Evolutionary conservation across 2,888 invertebrate genomes (phyloP).

Genomic region (Acleris sparsana): DNA sequence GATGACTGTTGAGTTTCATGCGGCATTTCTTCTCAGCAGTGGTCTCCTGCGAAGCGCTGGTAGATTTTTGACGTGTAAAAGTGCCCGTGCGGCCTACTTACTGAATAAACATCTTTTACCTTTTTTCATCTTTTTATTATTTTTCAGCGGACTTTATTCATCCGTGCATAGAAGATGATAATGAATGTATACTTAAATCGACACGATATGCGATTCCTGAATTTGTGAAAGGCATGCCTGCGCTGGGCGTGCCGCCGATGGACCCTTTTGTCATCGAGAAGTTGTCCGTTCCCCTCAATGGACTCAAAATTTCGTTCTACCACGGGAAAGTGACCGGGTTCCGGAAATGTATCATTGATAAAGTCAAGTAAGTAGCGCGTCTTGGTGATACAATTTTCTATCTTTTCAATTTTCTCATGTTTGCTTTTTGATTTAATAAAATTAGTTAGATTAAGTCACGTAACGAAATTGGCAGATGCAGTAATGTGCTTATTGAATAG

Average conservation of each 20-base stretch:
- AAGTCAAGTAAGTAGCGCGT: slow-evolving; percentile 64
- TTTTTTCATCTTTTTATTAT: too few relatives aligned
- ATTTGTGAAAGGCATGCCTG: slow-evolving; percentile 69
- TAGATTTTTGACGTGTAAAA: too few relatives aligned
- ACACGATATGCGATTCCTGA: slow-evolving; percentile 69
- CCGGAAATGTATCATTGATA: slow-evolving; percentile 67
- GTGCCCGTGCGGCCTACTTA: too few relatives aligned
- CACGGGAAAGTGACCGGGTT: slow-evolving; percentile 72
- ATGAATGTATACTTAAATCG: slow-evolving; percentile 62
- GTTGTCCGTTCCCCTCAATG: slow-evolving; percentile 63
- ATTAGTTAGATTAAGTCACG: too few relatives aligned
- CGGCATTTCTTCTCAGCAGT: too few relatives aligned
- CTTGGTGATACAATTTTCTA: not conserved
- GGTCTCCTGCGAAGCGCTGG: too few relatives aligned
- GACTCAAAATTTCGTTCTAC: slow-evolving; percentile 71
- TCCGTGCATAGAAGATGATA: slow-evolving; percentile 65
- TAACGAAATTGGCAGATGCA: too few relatives aligned
- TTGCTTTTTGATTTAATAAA: not conserved
- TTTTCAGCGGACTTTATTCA: slow-evolving; percentile 71
- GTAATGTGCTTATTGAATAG: too few relatives aligned
- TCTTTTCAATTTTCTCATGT: not conserved
- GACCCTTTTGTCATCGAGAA: slow-evolving; percentile 74
- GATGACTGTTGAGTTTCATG: too few relatives aligned
- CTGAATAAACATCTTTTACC: too few relatives aligned
- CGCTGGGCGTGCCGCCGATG: slow-evolving; percentile 56